A percentile compares a stretch with the other conserved stretches of the same genome.
phyloP scores from a whole-genome alignment of 1,140 invertebrate genomes.

The Tribolium castaneum region DNA sequence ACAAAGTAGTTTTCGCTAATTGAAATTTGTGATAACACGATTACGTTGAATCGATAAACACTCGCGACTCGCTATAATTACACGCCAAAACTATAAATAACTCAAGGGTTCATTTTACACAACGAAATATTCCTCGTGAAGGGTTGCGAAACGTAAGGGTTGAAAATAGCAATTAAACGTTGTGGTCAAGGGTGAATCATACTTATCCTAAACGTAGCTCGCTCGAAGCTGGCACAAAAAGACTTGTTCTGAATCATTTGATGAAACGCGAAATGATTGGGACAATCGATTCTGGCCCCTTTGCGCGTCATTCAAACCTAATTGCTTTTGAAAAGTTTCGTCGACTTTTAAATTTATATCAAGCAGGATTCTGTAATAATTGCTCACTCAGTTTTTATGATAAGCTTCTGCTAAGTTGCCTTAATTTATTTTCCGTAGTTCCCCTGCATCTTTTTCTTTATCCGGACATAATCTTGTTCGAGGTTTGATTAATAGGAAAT shows the following conservation, averaged over 20 bases:
- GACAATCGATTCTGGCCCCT: slow-evolving; percentile 16
- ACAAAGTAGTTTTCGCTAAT: slow-evolving; percentile 27
- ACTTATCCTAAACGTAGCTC: slow-evolving; percentile 27
- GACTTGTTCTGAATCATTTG: neutral
- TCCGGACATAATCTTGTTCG: slow-evolving; percentile 5
- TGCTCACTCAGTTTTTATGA: slow-evolving; percentile 14
- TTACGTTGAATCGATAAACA: slow-evolving; percentile 16
- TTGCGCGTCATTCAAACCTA: slow-evolving; percentile 17
- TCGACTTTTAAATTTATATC: slow-evolving; percentile 31
- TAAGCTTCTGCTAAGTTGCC: slow-evolving; percentile 23
- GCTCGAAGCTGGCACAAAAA: neutral
- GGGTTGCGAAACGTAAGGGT: slow-evolving; percentile 31
- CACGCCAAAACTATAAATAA: slow-evolving; percentile 9
- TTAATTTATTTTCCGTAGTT: slow-evolving; percentile 20
- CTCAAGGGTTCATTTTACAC: neutral
- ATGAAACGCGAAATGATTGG: neutral
- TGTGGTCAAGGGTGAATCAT: slow-evolving; percentile 46
- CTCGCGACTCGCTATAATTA: neutral
- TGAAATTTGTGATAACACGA: slow-evolving; percentile 13
- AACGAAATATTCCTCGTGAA: neutral
- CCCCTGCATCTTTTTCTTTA: slow-evolving; percentile 23
- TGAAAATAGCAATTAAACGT: slow-evolving; percentile 43
- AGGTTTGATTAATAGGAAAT: slow-evolving; percentile 23
- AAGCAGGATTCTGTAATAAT: slow-evolving; percentile 21
- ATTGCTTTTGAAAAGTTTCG: slow-evolving; percentile 26